Evolutionary conservation across 2,888 invertebrate species (phyloP).

Genomic region (Dinocampus coccinellae): DNA sequence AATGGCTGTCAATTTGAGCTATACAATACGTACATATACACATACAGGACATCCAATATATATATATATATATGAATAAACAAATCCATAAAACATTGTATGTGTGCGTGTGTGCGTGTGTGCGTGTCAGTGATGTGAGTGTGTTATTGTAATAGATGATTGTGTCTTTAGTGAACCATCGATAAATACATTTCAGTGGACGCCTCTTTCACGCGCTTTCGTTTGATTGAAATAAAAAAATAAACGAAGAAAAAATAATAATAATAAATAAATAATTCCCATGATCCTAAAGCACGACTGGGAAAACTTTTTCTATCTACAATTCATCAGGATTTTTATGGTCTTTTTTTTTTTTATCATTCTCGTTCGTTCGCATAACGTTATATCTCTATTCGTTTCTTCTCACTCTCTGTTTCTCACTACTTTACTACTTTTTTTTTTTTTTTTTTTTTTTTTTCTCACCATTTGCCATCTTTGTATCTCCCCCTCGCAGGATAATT

Average conservation of each 20-base stretch:
- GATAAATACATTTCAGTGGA: neutral
- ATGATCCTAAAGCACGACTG: neutral
- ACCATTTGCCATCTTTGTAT: neutral
- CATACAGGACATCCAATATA: neutral
- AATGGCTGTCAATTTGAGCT: conserved; percentile 6
- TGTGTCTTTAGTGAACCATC: neutral
- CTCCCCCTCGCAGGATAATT: neutral
- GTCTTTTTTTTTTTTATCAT: neutral
- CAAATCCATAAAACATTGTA: too few species aligned
- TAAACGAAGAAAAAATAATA: neutral
- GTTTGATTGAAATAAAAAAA: neutral
- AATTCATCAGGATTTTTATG: neutral
- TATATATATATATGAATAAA: neutral
- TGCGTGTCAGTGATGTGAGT: neutral
- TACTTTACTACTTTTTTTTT: too few species aligned
- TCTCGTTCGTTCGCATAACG: neutral
- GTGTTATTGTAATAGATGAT: neutral
- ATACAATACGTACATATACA: neutral
- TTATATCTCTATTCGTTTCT: too few species aligned
- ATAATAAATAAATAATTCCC: neutral
- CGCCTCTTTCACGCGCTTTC: neutral
- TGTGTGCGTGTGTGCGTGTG: too few species aligned
- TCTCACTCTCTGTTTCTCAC: neutral
- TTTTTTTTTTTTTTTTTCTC: neutral
- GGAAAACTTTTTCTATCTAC: conserved; percentile 1